These are phyloP conservation scores for Eleginops maclovinus DNA, from an alignment of 2,113 vertebrate species.

Conservation along the genomic window DNA sequence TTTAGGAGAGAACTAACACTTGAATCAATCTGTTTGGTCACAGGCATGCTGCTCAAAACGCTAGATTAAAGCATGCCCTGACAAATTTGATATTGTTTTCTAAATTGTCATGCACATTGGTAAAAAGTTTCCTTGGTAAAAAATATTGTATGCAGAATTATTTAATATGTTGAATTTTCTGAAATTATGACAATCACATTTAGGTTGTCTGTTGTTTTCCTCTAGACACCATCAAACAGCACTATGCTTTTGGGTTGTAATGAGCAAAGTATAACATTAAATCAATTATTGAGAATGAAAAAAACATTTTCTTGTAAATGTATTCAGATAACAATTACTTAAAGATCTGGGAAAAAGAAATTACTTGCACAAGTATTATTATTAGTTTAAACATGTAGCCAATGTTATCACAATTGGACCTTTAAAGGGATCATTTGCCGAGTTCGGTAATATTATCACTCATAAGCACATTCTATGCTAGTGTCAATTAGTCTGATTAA, in stretches of 20 bases:
- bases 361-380: not conserved
- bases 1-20: conserved; percentile 27
- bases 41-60: conserved; percentile 6
- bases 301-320: not conserved
- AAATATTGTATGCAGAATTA: not conserved
- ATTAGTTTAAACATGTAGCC: not conserved
- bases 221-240: not conserved
- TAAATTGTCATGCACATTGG: not conserved
- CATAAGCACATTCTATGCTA: not conserved
- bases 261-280: not conserved
- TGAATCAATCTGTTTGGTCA: conserved; percentile 12
- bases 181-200: not conserved
- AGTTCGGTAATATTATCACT: not conserved
- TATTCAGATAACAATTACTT: not conserved
- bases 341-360: not conserved
- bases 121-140: not conserved
- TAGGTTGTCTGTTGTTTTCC: no score
- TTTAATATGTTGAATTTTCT: not conserved
- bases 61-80: not conserved
- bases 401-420: not conserved
- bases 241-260: not conserved
- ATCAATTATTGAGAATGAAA: not conserved
- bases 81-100: not conserved
- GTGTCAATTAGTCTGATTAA: conserved; percentile 45
- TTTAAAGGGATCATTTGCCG: not conserved